phyloP scores from a whole-genome alignment of 2,888 invertebrate species.

The Amitus sp. region DNA sequence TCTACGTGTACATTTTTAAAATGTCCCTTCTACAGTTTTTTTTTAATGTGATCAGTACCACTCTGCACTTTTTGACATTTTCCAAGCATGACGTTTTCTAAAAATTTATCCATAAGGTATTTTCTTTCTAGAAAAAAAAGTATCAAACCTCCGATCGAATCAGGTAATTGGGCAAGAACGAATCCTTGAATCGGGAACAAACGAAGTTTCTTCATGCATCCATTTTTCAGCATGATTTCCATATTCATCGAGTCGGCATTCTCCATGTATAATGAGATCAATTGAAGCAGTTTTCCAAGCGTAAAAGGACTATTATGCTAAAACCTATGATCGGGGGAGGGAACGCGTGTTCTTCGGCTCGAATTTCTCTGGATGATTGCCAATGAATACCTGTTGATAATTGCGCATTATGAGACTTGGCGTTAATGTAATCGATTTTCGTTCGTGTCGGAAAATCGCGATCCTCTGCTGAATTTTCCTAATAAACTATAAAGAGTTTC shows the following conservation, averaged over 20 bases:
- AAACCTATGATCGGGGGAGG: slow-evolving; percentile 30
- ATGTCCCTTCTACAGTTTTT: too few species aligned
- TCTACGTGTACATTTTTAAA: too few species aligned
- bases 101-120: too few species aligned
- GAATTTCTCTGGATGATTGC: slow-evolving; percentile 55
- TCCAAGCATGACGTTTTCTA: too few species aligned
- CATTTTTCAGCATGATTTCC: slow-evolving; percentile 34
- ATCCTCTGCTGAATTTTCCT: neutral
- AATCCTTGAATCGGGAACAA: slow-evolving; percentile 5
- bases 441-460: neutral
- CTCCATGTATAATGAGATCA: slow-evolving; percentile 37
- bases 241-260: slow-evolving; percentile 32
- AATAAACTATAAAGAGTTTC: neutral
- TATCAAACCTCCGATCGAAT: too few species aligned
- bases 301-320: slow-evolving; percentile 39
- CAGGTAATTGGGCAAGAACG: too few species aligned
- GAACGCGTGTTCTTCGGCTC: slow-evolving; percentile 37
- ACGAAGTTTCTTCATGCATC: slow-evolving; percentile 32
- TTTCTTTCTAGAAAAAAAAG: too few species aligned
- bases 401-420: slow-evolving; percentile 35
- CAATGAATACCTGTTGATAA: slow-evolving; percentile 65
- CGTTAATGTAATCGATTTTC: neutral
- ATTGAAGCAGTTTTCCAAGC: slow-evolving; percentile 37
- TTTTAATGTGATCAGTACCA: too few species aligned
- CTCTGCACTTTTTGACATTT: too few species aligned